phyloP scores from a whole-genome alignment of 2,888 invertebrate genomes.

The Agonopterix heracliana region DNA sequence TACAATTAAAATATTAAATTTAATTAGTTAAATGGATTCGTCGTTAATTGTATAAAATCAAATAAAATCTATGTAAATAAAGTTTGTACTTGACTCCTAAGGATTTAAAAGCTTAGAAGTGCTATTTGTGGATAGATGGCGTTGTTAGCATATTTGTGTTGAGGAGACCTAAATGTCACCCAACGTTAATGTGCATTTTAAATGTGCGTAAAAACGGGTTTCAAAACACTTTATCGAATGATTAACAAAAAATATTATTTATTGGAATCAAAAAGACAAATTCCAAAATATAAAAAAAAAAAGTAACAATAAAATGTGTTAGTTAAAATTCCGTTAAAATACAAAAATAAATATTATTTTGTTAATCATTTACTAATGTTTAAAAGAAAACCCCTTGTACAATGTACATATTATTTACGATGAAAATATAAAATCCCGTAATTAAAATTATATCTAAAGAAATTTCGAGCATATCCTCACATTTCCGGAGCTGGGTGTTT shows the following conservation, averaged over 20 bases:
- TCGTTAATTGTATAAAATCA: slow-evolving; percentile 46
- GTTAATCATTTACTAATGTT: too few species aligned
- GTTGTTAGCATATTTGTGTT: background rate
- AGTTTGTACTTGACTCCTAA: slow-evolving; percentile 53
- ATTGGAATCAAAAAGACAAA: too few species aligned
- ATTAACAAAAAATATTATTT: too few species aligned
- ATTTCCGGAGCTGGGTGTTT: background rate
- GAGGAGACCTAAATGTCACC: background rate
- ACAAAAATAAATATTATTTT: too few species aligned
- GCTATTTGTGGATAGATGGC: slow-evolving; percentile 1
- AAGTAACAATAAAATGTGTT: too few species aligned
- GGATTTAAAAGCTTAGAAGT: slow-evolving; percentile 25
- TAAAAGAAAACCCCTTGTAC: slow-evolving; percentile 5
- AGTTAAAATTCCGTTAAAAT: too few species aligned
- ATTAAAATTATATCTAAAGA: slow-evolving; percentile 7
- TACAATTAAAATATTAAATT: slow-evolving; percentile 26
- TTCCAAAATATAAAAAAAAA: too few species aligned
- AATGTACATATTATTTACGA: slow-evolving; percentile 11
- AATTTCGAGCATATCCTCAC: slow-evolving; percentile 7
- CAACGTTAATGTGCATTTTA: background rate
- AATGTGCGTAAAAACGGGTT: slow-evolving; percentile 3
- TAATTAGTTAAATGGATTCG: slow-evolving; percentile 36
- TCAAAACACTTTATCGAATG: too few species aligned
- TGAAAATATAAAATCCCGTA: slow-evolving; percentile 2
- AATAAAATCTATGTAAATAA: slow-evolving; percentile 53